Evolutionary conservation across 2,888 invertebrate genomes (phyloP), one percentile per base, ranked within the genome.

Genomic region (Eupithecia pulchellata): DNA sequence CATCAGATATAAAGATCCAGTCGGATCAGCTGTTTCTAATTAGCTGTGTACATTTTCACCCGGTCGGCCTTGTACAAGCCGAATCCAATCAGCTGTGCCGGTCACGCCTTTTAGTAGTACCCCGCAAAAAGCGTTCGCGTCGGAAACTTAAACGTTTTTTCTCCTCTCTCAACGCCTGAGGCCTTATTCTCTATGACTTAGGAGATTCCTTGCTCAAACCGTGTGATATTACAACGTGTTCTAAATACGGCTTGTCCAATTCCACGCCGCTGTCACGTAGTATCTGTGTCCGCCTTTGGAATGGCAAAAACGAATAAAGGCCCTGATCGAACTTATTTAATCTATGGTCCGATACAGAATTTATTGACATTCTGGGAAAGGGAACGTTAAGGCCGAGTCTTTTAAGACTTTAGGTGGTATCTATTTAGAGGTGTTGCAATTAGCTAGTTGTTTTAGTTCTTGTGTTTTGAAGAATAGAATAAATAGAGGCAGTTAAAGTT

Each of bases 21-120:
- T 39, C 4, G 3, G 3, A 39, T 3, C 52, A 25, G 25, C 25
- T 60, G n/a, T 60, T 32, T 32, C n/a, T 1, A 32, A 2, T 29
- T 17, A 4, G 5, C 57, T 57, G 25, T 20, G n/a, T 32, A n/a
- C 14, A 32, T n/a, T 32, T 17, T n/a, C n/a, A 58, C n/a, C 30
- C 29, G 14, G 5, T 57, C 17, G 3, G 2, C 6, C 14, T 57
- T 30, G 29, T 32, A 61, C 34, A 57, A 57, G 64, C 27, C 17
- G 39, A 39, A 5, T 34, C 20, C 30, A 25, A 34, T 61, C 1
- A 34, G 34, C 61, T 61, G 34, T 13, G 14, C 14, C 36, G 5
- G 69, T 11, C 64, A 64, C 72, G 72, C 72, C 72, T 61, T 39
- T 72, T 64, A 61, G 60, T 47, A 32, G 66, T 72, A 64, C 60